A percentile compares a stretch with the other conserved stretches of the same genome.
phyloP scores from a whole-genome alignment of 2,888 invertebrate genomes.

The Agelastica alni region DNA sequence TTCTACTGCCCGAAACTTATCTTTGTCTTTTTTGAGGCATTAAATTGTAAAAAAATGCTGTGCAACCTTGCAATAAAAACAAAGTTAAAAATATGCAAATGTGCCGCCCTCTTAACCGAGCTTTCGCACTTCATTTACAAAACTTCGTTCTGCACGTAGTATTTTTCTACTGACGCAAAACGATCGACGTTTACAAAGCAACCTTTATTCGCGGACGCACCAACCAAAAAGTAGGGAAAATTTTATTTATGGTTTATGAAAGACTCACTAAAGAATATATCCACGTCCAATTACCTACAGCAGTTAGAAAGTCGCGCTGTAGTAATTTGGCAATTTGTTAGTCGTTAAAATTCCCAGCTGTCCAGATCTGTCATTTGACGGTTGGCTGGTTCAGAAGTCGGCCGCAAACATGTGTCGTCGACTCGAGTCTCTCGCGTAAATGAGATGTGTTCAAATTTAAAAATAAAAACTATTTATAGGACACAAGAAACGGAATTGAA shows the following conservation, averaged over 20 bases:
- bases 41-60: too few species aligned
- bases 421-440: constrained; percentile 30
- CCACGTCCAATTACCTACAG: constrained; percentile 58
- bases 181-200: constrained; percentile 1
- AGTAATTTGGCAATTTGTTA: constrained; percentile 61
- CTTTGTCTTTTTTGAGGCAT: too few species aligned
- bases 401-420: constrained; percentile 55
- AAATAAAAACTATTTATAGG: constrained; percentile 35
- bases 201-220: constrained; percentile 5
- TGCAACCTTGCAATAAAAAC: too few species aligned
- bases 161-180: neutral
- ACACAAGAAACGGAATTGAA: constrained; percentile 2
- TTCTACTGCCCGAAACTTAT: too few species aligned
- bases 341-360: constrained; percentile 61
- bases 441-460: constrained; percentile 35
- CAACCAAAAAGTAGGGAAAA: constrained; percentile 10
- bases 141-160: too few species aligned
- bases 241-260: constrained; percentile 35
- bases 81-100: too few species aligned
- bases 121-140: too few species aligned
- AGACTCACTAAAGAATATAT: constrained; percentile 48
- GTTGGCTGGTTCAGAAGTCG: constrained; percentile 57
- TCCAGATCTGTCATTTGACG: constrained; percentile 58
- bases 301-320: constrained; percentile 52
- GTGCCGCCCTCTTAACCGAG: too few species aligned